Base-by-base conservation (phyloP, 1,140 invertebrate genomes). In the Achroia grisella region DNA sequence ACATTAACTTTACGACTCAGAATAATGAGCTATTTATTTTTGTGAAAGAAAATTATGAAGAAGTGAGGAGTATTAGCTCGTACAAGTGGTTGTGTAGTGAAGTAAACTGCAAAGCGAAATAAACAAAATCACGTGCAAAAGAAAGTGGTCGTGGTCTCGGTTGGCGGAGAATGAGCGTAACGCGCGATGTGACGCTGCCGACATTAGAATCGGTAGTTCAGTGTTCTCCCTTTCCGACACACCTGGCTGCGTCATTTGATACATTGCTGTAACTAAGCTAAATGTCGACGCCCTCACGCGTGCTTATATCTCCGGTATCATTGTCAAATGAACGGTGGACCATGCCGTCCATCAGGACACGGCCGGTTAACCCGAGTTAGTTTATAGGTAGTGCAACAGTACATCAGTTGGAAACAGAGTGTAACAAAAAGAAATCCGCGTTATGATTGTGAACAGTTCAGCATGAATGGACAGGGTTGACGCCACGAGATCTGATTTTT, bases 391-490 rank as follows among this genome's bases (percentile, higher is more conserved):
- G 45, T 43, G 42, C 62, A 66, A 51, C 48, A 49, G 60, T 62
- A 56, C 45, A 44, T 27, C 39, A 33, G 41, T 44, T 70, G 42
- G 39, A 79, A 76, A 72, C 71, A 75, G 72, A 79, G 71, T 83
- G 75, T 74, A 49, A 70, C 71, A 72, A 73, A 62, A 77, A 71
- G 70, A 78, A 78, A 74, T 72, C 66, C 52, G 49, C 54, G 50
- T 59, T 56, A 61, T 68, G 56, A 57, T 69, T 63, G 58, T 69
- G 66, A 68, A 79, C 57, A 55, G 75, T 78, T 84, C 66, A 41
- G 76, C 80, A 62, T 81, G 77, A 81, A 77, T 75, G 75, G 72
- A 44, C 79, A 77, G 77, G 79, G 77, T 81, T 71, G 73, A 52
- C 64, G 70, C 56, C 48, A 23, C 17, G 69, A 77, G 76, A 79